These are phyloP conservation scores for Alethe diademata DNA, from an alignment of 2,113 vertebrate species.

Conservation along the genomic window DNA sequence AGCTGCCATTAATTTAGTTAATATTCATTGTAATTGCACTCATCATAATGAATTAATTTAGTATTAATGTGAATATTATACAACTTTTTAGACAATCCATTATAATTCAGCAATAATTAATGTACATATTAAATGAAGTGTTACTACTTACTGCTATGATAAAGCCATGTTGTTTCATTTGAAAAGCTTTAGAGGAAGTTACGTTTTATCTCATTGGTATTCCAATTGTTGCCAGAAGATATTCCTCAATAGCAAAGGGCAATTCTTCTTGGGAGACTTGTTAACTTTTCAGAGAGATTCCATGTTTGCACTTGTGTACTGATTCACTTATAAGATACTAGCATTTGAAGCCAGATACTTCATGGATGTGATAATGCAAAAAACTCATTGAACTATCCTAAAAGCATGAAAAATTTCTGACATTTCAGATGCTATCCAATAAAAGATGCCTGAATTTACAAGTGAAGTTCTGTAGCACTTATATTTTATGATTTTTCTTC, in stretches of 20 bases:
- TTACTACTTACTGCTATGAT: slow-evolving; percentile 17
- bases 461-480: background rate
- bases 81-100: slow-evolving; percentile 11
- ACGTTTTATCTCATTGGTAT: background rate
- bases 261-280: background rate
- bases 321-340: background rate
- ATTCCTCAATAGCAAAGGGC: background rate
- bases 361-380: background rate
- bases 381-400: background rate
- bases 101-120: slow-evolving; percentile 57
- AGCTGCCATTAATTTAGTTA: slow-evolving; percentile 46
- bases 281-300: slow-evolving; percentile 6
- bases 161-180: slow-evolving; percentile 15
- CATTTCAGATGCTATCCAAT: background rate
- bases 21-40: slow-evolving; percentile 42
- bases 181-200: slow-evolving; percentile 10
- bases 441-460: background rate
- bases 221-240: background rate
- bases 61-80: slow-evolving; percentile 7
- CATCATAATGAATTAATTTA: slow-evolving; percentile 38
- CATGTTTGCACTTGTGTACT: background rate
- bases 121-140: slow-evolving; percentile 28
- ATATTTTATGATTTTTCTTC: background rate
- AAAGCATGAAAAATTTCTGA: background rate
- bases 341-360: background rate